Percentiles rank a stretch among this genome's conserved stretches.
Conservation (phyloP, 2,797 vertebrate genomes). For the Fringilla coelebs region DNA sequence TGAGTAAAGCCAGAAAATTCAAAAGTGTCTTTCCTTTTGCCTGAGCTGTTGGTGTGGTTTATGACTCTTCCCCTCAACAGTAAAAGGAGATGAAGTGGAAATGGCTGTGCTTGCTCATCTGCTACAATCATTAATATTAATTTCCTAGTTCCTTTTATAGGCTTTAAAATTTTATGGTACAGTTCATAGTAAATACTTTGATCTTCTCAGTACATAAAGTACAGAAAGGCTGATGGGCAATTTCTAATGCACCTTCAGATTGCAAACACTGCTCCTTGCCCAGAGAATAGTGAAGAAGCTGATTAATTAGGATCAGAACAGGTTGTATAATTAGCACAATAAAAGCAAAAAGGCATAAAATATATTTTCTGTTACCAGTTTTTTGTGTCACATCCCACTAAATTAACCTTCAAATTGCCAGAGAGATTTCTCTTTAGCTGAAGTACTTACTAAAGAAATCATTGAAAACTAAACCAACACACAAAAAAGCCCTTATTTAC, state of each 20-base stretch:
- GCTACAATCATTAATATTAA: conserved; percentile 37
- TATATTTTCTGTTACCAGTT: neutral
- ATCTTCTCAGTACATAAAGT: conserved; percentile 24
- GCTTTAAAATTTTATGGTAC: conserved; percentile 32
- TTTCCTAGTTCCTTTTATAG: conserved; percentile 4
- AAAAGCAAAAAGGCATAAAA: neutral
- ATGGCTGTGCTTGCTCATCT: conserved; percentile 35
- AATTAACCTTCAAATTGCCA: neutral
- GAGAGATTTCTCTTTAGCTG: neutral
- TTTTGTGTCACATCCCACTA: neutral
- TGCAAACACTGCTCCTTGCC: neutral
- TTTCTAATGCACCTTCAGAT: neutral
- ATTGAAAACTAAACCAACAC: neutral
- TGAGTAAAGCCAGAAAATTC: neutral
- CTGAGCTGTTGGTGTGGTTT: conserved; percentile 10
- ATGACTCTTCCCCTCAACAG: neutral
- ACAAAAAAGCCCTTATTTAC: neutral
- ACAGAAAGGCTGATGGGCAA: neutral
- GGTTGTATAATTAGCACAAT: neutral
- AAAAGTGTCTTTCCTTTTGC: neutral
- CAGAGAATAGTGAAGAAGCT: neutral
- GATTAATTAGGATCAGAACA: neutral
- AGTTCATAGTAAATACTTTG: conserved; percentile 13
- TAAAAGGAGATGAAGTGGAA: conserved; percentile 25
- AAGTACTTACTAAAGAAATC: neutral